Conservation (phyloP, 1,140 invertebrate genomes). For the Zaprionus capensis region DNA sequence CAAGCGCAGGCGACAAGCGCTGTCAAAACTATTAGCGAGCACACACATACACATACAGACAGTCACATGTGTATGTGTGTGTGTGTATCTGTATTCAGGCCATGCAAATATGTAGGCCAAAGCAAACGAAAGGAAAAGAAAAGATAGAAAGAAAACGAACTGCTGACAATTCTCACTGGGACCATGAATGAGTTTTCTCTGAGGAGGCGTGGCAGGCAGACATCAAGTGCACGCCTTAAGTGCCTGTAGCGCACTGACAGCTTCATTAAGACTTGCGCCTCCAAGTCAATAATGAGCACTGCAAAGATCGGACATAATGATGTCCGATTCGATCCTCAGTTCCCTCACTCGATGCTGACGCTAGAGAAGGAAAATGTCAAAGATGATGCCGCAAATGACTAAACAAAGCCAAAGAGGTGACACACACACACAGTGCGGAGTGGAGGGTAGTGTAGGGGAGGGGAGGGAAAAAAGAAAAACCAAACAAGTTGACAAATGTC, state of each 20-base stretch:
- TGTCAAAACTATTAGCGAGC: slow-evolving; percentile 77
- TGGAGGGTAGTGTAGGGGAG: neutral
- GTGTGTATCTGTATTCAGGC: slow-evolving; percentile 36
- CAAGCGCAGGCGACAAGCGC: slow-evolving; percentile 68
- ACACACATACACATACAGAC: slow-evolving; percentile 15
- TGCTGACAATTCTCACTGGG: slow-evolving; percentile 59
- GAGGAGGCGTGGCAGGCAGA: slow-evolving; percentile 45
- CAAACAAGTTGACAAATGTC: slow-evolving; percentile 72
- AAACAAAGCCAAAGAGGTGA: slow-evolving; percentile 27
- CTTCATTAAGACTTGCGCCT: slow-evolving; percentile 66
- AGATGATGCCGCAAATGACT: slow-evolving; percentile 37
- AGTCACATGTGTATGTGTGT: neutral
- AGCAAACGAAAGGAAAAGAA: slow-evolving; percentile 39
- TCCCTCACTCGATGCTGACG: slow-evolving; percentile 13
- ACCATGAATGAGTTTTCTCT: slow-evolving; percentile 59
- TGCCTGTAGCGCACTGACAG: slow-evolving; percentile 66
- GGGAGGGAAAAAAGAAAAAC: slow-evolving; percentile 1
- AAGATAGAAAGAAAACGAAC: slow-evolving; percentile 33
- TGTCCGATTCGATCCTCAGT: neutral
- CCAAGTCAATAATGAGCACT: slow-evolving; percentile 46
- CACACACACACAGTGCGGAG: neutral
- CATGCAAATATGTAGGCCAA: slow-evolving; percentile 75
- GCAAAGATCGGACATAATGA: slow-evolving; percentile 15
- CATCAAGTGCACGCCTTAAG: slow-evolving; percentile 65
- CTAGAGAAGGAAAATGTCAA: slow-evolving; percentile 25